Evolutionary conservation across 2,113 vertebrate genomes (phyloP).

Genomic region (Urocynchramus pylzowi): DNA sequence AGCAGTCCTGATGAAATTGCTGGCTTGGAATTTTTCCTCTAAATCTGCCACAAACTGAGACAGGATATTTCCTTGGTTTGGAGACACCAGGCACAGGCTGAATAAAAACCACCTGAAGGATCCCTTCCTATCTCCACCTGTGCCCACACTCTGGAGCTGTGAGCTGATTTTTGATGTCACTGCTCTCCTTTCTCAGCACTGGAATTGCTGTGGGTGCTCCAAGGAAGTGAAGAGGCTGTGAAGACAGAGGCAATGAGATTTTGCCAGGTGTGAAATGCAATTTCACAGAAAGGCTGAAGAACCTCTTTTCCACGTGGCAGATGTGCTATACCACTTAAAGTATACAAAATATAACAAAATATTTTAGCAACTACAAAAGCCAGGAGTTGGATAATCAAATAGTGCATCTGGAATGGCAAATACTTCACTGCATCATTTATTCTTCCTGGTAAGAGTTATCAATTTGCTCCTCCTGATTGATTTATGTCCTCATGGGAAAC

Average conservation of each 20-base stretch:
- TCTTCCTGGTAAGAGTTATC: not conserved
- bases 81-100: not conserved
- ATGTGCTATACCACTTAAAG: not conserved
- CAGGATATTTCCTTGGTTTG: not conserved
- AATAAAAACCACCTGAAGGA: not conserved
- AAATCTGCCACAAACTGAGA: not conserved
- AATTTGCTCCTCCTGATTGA: not conserved
- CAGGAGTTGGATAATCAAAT: not conserved
- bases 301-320: not conserved
- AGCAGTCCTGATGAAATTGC: not conserved
- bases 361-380: not conserved
- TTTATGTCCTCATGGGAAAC: not conserved
- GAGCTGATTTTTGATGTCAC: not conserved
- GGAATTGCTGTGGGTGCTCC: not conserved
- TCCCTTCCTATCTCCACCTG: not conserved
- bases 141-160: not conserved
- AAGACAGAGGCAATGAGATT: not conserved
- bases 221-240: not conserved
- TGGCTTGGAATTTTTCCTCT: not conserved
- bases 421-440: not conserved
- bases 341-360: not conserved
- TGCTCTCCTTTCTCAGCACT: not conserved
- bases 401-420: not conserved
- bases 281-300: not conserved
- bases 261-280: not conserved